Evolutionary conservation across 2,113 vertebrate species (phyloP).

Genomic region (Siniperca knerii): DNA sequence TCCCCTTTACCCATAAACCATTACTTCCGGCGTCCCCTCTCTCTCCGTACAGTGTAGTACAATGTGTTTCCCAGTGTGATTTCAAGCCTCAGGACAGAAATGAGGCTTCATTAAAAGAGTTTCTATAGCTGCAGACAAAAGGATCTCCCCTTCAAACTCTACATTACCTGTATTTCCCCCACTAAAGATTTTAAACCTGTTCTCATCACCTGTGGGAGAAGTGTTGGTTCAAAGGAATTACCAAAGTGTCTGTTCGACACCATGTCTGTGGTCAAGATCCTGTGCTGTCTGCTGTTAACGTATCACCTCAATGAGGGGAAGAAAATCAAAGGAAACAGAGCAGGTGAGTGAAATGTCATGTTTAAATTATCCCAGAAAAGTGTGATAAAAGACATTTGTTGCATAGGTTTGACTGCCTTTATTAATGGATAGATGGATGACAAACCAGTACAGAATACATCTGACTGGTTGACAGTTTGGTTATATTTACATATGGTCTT

Average conservation of each 20-base stretch:
- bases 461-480: background rate
- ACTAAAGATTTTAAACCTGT: constrained; percentile 1
- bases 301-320: constrained; percentile 69
- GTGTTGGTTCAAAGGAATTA: constrained; percentile 9
- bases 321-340: constrained; percentile 67
- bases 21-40: constrained; percentile 24
- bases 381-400: background rate
- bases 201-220: constrained; percentile 8
- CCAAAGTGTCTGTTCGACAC: background rate
- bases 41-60: constrained; percentile 10
- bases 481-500: background rate
- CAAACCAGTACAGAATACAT: background rate
- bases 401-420: background rate
- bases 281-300: constrained; percentile 74
- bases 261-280: constrained; percentile 72
- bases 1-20: constrained; percentile 53
- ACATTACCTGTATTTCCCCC: background rate
- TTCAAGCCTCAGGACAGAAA: constrained; percentile 18
- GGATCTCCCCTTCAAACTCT: constrained; percentile 27
- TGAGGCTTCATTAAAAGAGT: constrained; percentile 30
- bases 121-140: constrained; percentile 13
- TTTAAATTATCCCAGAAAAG: background rate
- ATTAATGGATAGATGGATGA: background rate
- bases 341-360: constrained; percentile 70
- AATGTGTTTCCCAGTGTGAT: constrained; percentile 23